These are phyloP conservation scores for Drosophila colorata DNA, from an alignment of 2,888 invertebrate genomes.

Conservation along the genomic window DNA sequence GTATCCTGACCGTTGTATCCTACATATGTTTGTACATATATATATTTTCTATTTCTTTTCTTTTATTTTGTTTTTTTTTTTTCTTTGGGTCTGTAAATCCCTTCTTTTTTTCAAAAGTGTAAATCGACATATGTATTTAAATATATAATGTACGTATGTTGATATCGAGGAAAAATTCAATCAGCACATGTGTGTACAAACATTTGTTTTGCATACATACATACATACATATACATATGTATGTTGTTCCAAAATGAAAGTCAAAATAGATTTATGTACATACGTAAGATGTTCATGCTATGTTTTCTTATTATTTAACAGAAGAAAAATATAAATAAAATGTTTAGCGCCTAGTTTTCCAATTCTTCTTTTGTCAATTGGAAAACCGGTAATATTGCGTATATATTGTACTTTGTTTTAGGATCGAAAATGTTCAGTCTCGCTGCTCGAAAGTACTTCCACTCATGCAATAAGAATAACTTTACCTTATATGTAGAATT, in stretches of 20 bases:
- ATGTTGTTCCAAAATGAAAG: neutral
- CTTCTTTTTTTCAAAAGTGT: neutral
- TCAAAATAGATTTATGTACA: constrained; percentile 7
- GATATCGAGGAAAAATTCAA: neutral
- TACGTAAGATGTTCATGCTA: neutral
- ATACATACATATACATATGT: neutral
- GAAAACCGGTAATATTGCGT: too few relatives aligned
- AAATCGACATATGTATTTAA: neutral
- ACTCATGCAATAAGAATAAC: too few relatives aligned
- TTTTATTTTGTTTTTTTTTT: constrained; percentile 4
- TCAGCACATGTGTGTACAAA: neutral
- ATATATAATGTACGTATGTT: neutral
- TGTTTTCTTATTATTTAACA: constrained; percentile 12
- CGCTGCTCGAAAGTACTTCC: too few relatives aligned
- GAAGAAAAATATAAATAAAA: neutral
- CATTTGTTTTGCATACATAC: neutral
- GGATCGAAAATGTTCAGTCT: too few relatives aligned
- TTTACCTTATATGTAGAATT: too few relatives aligned
- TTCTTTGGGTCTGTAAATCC: neutral
- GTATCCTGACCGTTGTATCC: constrained; percentile 21
- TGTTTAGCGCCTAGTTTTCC: neutral
- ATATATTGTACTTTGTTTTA: too few relatives aligned
- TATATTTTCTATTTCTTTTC: constrained; percentile 1
- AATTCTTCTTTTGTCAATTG: too few relatives aligned
- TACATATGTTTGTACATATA: constrained; percentile 24